Percentiles rank a stretch among this genome's conserved stretches.
phyloP scores from a whole-genome alignment of 2,113 vertebrate genomes.

The Charadrius vociferus region DNA sequence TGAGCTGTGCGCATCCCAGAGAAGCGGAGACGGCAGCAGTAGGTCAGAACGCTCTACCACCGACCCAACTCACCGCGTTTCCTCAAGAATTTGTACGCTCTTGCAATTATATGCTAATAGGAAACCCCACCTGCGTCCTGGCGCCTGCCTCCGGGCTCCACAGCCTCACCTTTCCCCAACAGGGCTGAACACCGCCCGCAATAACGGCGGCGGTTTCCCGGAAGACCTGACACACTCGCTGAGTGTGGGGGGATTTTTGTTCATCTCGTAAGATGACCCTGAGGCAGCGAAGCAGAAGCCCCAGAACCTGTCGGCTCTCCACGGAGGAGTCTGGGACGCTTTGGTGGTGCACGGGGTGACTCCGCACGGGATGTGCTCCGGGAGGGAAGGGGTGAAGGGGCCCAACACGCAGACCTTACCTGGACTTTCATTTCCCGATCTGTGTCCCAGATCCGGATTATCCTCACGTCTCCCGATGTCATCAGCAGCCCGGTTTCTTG shows the following conservation, averaged over 20 bases:
- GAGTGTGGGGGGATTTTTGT: accelerated
- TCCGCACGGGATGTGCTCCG: accelerated
- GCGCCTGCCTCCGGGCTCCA: neutral
- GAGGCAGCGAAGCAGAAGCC: neutral
- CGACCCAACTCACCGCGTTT: neutral
- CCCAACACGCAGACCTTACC: constrained; percentile 62
- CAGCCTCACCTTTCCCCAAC: neutral
- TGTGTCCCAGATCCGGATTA: constrained; percentile 96
- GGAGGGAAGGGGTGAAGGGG: neutral
- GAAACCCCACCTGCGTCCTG: neutral
- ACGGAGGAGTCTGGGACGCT: accelerated
- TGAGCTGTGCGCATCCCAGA: neutral
- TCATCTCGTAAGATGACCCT: accelerated
- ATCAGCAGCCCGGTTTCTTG: constrained; percentile 96
- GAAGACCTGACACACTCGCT: accelerated
- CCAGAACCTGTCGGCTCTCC: neutral
- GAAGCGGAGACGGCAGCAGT: neutral
- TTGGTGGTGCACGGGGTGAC: accelerated
- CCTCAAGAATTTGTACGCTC: neutral
- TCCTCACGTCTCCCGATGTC: constrained; percentile 94
- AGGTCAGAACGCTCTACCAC: neutral
- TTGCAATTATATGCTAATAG: accelerated
- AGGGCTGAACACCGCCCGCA: neutral
- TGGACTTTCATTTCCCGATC: constrained; percentile 97
- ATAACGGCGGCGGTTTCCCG: neutral